Percentiles rank a stretch among this genome's conserved stretches.
phyloP scores from a whole-genome alignment of 2,888 invertebrate genomes.

The Stenurella melanura region DNA sequence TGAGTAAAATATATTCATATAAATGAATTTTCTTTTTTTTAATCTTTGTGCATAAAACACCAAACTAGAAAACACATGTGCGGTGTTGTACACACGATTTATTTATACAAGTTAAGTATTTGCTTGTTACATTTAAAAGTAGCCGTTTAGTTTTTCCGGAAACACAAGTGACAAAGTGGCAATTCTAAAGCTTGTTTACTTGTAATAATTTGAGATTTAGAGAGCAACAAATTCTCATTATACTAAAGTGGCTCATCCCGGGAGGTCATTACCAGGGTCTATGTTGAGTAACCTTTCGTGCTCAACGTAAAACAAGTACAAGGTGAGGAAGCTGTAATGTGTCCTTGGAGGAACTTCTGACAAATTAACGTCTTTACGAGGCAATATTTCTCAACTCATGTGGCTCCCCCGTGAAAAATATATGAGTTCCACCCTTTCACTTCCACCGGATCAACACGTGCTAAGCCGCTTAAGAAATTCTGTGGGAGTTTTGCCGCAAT shows the following conservation, averaged over 20 bases:
- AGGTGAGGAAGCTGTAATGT: slow-evolving; percentile 35
- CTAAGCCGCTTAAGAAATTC: slow-evolving; percentile 12
- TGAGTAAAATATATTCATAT: no score
- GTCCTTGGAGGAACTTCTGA: slow-evolving; percentile 31
- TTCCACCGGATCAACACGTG: slow-evolving; percentile 17
- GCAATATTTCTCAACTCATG: slow-evolving; percentile 28
- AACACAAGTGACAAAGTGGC: slow-evolving; percentile 13
- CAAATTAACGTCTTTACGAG: slow-evolving; percentile 36
- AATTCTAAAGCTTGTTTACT: slow-evolving; percentile 23
- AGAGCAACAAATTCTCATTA: slow-evolving; percentile 47
- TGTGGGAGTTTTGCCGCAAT: not conserved
- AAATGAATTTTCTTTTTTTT: no score
- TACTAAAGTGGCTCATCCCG: slow-evolving; percentile 42
- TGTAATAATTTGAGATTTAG: slow-evolving; percentile 44
- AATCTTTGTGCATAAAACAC: no score
- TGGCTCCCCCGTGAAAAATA: slow-evolving; percentile 28
- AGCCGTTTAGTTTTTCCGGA: not conserved
- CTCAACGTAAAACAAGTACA: slow-evolving; percentile 18
- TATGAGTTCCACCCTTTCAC: slow-evolving; percentile 10
- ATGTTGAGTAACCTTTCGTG: slow-evolving; percentile 17
- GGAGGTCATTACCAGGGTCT: slow-evolving; percentile 37
- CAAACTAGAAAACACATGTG: no score
- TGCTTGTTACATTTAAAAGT: not conserved
- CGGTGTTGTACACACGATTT: not conserved
- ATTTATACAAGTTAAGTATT: not conserved